phyloP scores from a whole-genome alignment of 2,797 vertebrate genomes.

The Chelonia mydas region DNA sequence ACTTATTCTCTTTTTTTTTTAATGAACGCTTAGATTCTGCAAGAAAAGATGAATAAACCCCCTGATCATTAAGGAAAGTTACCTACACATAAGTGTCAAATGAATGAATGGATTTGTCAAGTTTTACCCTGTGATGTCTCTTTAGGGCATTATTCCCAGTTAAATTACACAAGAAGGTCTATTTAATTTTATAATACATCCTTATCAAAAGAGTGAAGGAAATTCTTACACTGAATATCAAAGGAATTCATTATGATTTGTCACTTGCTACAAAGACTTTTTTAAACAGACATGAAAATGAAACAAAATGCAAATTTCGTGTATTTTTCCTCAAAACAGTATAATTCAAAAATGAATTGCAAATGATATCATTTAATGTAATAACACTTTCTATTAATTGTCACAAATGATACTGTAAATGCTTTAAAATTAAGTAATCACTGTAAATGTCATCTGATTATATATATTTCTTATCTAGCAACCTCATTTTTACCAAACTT shows the following conservation, averaged over 20 bases:
- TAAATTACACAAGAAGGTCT: not conserved
- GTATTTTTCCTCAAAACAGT: slow-evolving; percentile 36
- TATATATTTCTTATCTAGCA: slow-evolving; percentile 19
- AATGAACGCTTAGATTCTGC: not conserved
- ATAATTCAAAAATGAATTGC: slow-evolving; percentile 29
- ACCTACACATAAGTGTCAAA: not conserved
- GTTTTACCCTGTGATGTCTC: not conserved
- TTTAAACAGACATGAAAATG: not conserved
- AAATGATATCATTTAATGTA: slow-evolving; percentile 40
- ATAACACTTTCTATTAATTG: slow-evolving; percentile 34
- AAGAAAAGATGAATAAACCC: not conserved
- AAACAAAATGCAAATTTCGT: slow-evolving; percentile 30
- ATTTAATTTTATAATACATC: not conserved
- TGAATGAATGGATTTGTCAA: not conserved
- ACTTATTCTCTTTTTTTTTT: not conserved
- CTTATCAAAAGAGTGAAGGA: slow-evolving; percentile 10
- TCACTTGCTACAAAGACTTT: not conserved
- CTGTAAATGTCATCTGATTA: slow-evolving; percentile 37
- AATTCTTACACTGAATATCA: slow-evolving; percentile 16
- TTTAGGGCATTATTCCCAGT: not conserved
- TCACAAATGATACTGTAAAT: slow-evolving; percentile 49
- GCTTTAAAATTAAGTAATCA: slow-evolving; percentile 63
- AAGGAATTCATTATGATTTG: slow-evolving; percentile 6
- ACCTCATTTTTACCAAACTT: not conserved
- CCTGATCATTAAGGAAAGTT: not conserved